Evolutionary conservation across 2,888 invertebrate genomes (phyloP).

Genomic region (Melanargia galathea): DNA sequence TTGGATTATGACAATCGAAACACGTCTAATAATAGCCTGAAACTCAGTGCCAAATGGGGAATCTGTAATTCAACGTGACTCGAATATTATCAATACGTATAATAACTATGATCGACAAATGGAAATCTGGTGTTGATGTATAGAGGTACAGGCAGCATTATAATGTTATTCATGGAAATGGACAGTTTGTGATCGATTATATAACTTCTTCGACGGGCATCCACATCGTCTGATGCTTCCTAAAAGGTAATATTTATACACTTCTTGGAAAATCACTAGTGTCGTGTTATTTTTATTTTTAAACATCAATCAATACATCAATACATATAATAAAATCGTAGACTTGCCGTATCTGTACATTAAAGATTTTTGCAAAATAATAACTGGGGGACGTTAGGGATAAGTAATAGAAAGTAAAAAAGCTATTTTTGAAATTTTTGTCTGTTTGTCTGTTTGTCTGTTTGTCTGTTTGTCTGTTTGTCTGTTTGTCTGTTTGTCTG

Average conservation of each 20-base stretch:
- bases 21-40: constrained; percentile 10
- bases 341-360: too few species aligned
- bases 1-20: background rate
- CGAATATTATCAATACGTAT: constrained; percentile 83
- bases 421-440: too few species aligned
- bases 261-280: too few species aligned
- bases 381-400: too few species aligned
- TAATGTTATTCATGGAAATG: constrained; percentile 71
- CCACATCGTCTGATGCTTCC: constrained; percentile 85
- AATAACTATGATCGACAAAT: constrained; percentile 82
- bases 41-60: constrained; percentile 69
- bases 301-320: too few species aligned
- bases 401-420: too few species aligned
- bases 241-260: constrained; percentile 83
- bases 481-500: too few species aligned
- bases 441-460: too few species aligned
- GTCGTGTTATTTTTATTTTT: too few species aligned
- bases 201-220: constrained; percentile 80
- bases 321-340: too few species aligned
- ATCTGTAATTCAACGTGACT: constrained; percentile 77
- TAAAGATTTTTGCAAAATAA: too few species aligned
- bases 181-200: constrained; percentile 71
- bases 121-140: constrained; percentile 64
- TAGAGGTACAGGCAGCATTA: constrained; percentile 74
- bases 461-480: too few species aligned